These are phyloP conservation scores for Drosophila repleta DNA, from an alignment of 1,140 invertebrate species.

Conservation along the genomic window DNA sequence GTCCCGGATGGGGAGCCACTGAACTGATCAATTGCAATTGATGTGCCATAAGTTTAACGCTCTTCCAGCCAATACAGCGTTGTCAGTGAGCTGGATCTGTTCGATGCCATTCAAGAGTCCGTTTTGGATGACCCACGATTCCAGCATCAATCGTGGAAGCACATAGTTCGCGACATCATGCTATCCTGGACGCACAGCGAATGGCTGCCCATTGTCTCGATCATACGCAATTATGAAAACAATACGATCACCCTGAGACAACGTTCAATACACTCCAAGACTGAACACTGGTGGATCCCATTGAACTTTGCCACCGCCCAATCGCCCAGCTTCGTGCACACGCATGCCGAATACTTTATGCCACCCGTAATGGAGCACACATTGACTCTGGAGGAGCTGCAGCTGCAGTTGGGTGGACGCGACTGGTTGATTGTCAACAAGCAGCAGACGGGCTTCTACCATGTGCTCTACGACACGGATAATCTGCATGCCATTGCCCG, in stretches of 20 bases:
- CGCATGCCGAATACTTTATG: slow-evolving; percentile 76
- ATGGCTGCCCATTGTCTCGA: slow-evolving; percentile 85
- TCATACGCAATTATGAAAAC: slow-evolving; percentile 84
- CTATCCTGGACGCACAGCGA: slow-evolving; percentile 85
- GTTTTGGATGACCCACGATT: slow-evolving; percentile 74
- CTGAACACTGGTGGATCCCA: slow-evolving; percentile 85
- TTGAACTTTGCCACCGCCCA: slow-evolving; percentile 85
- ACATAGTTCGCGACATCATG: slow-evolving; percentile 81
- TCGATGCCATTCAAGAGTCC: slow-evolving; percentile 84
- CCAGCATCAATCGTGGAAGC: slow-evolving; percentile 44
- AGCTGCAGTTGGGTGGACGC: slow-evolving; percentile 58
- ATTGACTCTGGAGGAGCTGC: slow-evolving; percentile 50
- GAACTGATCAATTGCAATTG: slow-evolving; percentile 77
- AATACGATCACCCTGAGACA: slow-evolving; percentile 84
- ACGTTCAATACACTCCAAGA: slow-evolving; percentile 64
- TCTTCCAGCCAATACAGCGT: slow-evolving; percentile 73
- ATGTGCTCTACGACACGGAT: slow-evolving; percentile 86
- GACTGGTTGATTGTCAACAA: slow-evolving; percentile 87
- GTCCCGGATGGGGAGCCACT: slow-evolving; percentile 40
- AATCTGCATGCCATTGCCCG: slow-evolving; percentile 85
- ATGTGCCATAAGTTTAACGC: slow-evolving; percentile 62
- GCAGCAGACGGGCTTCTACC: slow-evolving; percentile 87
- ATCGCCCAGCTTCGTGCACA: slow-evolving; percentile 84
- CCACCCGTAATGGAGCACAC: slow-evolving; percentile 59
- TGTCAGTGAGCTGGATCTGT: slow-evolving; percentile 70